Percentiles rank a stretch among this genome's conserved stretches.
These are phyloP conservation scores for Polydrusus tereticollis DNA, from an alignment of 2,888 invertebrate genomes.

Conservation along the genomic window DNA sequence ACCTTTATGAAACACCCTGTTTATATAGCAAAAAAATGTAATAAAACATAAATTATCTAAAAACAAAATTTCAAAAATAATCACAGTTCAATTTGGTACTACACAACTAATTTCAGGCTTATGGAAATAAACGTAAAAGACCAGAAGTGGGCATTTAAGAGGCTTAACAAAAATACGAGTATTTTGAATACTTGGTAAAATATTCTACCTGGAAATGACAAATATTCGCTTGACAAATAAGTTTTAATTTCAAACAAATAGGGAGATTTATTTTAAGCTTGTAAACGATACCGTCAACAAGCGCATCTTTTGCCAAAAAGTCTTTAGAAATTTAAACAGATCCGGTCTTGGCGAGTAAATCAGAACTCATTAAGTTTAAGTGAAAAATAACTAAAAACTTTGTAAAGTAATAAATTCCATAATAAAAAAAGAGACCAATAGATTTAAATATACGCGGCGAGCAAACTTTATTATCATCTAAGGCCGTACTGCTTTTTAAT, in stretches of 20 bases:
- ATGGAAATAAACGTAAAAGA: background rate
- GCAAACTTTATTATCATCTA: too few relatives aligned
- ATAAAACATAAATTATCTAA: background rate
- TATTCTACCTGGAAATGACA: slow-evolving; percentile 8
- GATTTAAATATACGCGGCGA: too few relatives aligned
- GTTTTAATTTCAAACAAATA: background rate
- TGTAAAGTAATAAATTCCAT: too few relatives aligned
- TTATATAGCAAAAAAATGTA: too few relatives aligned
- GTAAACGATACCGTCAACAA: slow-evolving; percentile 3
- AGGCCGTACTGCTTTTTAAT: too few relatives aligned
- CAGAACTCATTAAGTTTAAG: background rate
- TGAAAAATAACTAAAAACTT: too few relatives aligned
- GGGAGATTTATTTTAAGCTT: background rate
- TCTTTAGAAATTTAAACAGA: background rate
- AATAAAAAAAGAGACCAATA: too few relatives aligned
- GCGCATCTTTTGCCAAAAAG: background rate
- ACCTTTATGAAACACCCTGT: too few relatives aligned
- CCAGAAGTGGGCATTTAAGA: background rate
- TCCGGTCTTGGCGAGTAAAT: background rate
- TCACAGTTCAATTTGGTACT: slow-evolving; percentile 3
- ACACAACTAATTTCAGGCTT: background rate
- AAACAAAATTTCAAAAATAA: background rate
- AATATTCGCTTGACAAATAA: background rate
- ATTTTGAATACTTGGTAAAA: background rate
- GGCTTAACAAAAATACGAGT: background rate